Conservation (phyloP, 2,797 vertebrate genomes). For the Rallus crepitans region DNA sequence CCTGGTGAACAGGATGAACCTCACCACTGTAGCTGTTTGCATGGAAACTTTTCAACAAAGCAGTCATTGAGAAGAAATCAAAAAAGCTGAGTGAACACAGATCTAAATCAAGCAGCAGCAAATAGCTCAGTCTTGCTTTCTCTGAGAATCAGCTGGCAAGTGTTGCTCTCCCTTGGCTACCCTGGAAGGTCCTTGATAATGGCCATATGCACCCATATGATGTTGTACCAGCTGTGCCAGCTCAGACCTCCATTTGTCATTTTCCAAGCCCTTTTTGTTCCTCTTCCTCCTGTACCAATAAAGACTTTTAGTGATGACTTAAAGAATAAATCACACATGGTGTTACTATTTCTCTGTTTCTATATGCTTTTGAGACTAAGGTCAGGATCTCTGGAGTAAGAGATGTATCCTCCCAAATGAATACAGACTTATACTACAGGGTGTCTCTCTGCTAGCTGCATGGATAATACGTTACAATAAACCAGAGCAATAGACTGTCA, state of each 20-base stretch:
- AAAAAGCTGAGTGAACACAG: neutral
- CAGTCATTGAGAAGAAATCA: neutral
- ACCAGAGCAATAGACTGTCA: neutral
- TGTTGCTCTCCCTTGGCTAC: rapidly evolving
- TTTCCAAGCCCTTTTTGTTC: neutral
- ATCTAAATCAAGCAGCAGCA: neutral
- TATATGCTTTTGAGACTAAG: neutral
- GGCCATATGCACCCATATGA: too few relatives aligned
- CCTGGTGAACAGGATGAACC: rapidly evolving
- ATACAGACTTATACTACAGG: neutral
- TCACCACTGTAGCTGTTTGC: neutral
- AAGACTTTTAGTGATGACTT: neutral
- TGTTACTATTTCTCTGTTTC: neutral
- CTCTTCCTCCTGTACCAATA: neutral
- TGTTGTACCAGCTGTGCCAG: rapidly evolving
- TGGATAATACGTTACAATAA: neutral
- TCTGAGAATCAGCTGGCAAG: neutral
- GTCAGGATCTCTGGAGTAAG: neutral
- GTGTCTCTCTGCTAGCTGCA: neutral
- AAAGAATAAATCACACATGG: neutral
- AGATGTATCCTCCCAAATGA: neutral
- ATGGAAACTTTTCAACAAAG: neutral
- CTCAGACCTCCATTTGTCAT: neutral
- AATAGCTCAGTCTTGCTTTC: neutral
- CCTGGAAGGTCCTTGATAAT: neutral